Conservation (phyloP, 2,888 invertebrate species). For the Oscheius sp. region DNA sequence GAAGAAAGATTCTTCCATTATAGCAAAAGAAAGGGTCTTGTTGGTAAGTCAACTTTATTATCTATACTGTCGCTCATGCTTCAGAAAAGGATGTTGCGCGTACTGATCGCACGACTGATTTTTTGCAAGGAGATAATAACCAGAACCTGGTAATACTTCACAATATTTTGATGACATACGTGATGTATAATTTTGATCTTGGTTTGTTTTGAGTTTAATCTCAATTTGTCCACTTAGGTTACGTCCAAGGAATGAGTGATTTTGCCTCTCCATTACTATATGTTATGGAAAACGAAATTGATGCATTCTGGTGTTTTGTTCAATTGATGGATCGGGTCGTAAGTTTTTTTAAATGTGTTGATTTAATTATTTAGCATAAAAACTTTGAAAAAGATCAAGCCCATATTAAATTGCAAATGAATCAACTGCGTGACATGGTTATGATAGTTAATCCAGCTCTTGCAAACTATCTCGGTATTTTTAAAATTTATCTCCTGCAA, state of each 20-base stretch:
- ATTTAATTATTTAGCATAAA: conserved; percentile 76
- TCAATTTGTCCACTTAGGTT: conserved; percentile 70
- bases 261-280: conserved; percentile 89
- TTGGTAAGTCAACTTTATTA: conserved; percentile 75
- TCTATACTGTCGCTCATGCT: not conserved
- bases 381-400: conserved; percentile 98
- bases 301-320: conserved; percentile 98
- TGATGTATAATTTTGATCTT: conserved; percentile 97
- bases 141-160: conserved; percentile 84
- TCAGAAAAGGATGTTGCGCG: conserved; percentile 94
- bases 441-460: conserved; percentile 85
- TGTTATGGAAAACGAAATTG: conserved; percentile 89
- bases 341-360: conserved; percentile 70
- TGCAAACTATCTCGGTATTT: conserved; percentile 80
- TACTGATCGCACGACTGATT: conserved; percentile 89
- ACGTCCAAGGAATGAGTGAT: conserved; percentile 95
- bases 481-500: not conserved
- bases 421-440: conserved; percentile 83
- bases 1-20: conserved; percentile 87
- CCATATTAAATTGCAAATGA: conserved; percentile 91
- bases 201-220: conserved; percentile 72
- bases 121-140: conserved; percentile 92
- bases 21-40: conserved; percentile 88
- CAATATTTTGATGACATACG: conserved; percentile 95
- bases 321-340: conserved; percentile 96